Percentiles rank a stretch among this genome's conserved stretches.
Conservation (phyloP, 2,113 vertebrate species). For the Taurulus bubalis region DNA sequence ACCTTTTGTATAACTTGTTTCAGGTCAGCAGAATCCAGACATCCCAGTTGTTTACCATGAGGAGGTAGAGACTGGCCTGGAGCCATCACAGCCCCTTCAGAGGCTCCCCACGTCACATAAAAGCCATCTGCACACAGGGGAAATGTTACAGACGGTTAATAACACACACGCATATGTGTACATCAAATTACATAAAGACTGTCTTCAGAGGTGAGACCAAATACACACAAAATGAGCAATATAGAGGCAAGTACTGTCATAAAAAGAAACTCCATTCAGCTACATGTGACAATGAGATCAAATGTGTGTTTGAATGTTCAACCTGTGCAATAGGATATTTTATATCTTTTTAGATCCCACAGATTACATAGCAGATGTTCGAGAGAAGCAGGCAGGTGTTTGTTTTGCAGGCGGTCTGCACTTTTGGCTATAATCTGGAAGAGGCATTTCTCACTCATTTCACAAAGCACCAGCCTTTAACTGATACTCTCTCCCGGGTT, state of each 20-base stretch:
- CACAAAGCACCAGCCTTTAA: background rate
- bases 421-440: background rate
- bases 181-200: background rate
- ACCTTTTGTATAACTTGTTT: slow-evolving; percentile 95
- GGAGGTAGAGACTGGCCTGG: slow-evolving; percentile 89
- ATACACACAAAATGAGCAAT: background rate
- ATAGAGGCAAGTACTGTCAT: background rate
- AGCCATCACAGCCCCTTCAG: slow-evolving; percentile 74
- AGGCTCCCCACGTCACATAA: slow-evolving; percentile 95
- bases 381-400: background rate
- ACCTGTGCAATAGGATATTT: background rate
- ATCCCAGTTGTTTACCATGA: slow-evolving; percentile 92
- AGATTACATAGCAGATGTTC: background rate
- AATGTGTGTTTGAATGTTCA: background rate
- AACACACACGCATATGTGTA: background rate
- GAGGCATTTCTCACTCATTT: background rate
- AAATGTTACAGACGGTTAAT: slow-evolving; percentile 11
- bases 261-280: background rate
- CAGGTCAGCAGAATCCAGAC: slow-evolving; percentile 87
- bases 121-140: slow-evolving; percentile 85
- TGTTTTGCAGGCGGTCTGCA: background rate
- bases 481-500: background rate
- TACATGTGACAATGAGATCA: background rate
- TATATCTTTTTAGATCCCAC: background rate
- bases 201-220: background rate